Percentiles rank a stretch among this genome's conserved stretches.
Evolutionary conservation across 2,797 vertebrate genomes (phyloP).

Genomic region (Nannoperca obscura): DNA sequence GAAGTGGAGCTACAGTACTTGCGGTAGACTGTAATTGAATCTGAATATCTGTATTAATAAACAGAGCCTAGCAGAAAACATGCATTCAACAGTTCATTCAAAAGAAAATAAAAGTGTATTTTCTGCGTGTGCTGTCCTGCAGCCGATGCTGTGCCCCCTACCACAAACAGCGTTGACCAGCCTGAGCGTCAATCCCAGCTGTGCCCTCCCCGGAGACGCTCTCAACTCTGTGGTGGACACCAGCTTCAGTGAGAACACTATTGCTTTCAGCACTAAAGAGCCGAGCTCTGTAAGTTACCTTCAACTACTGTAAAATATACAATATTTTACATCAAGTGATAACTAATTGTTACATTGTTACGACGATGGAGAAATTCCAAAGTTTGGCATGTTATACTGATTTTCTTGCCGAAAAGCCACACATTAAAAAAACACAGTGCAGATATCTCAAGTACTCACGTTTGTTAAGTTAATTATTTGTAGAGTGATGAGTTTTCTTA

Average conservation of each 20-base stretch:
- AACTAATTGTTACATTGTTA: no score
- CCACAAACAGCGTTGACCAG: constrained; percentile 90
- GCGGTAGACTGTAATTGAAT: not conserved
- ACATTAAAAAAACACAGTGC: not conserved
- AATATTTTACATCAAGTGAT: not conserved
- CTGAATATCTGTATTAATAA: not conserved
- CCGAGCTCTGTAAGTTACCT: constrained; percentile 86
- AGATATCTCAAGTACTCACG: constrained; percentile 13
- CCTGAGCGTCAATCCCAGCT: constrained; percentile 89
- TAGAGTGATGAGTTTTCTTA: constrained; percentile 21
- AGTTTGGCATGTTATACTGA: not conserved
- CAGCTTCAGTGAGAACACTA: constrained; percentile 83
- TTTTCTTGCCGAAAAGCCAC: not conserved
- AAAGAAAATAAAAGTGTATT: not conserved
- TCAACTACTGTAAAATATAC: not conserved
- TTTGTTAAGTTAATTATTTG: constrained; percentile 35
- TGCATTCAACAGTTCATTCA: not conserved
- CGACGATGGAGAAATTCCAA: not conserved
- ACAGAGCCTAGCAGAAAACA: not conserved
- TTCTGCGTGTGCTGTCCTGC: constrained; percentile 26
- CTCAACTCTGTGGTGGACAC: constrained; percentile 91
- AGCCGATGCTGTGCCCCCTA: constrained; percentile 87
- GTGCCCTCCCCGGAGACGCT: constrained; percentile 92
- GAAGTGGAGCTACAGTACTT: not conserved
- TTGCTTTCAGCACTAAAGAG: constrained; percentile 75